Percentiles rank a stretch among this genome's conserved stretches.
phyloP scores from a whole-genome alignment of 2,113 vertebrate genomes.

The Nibea coibor region DNA sequence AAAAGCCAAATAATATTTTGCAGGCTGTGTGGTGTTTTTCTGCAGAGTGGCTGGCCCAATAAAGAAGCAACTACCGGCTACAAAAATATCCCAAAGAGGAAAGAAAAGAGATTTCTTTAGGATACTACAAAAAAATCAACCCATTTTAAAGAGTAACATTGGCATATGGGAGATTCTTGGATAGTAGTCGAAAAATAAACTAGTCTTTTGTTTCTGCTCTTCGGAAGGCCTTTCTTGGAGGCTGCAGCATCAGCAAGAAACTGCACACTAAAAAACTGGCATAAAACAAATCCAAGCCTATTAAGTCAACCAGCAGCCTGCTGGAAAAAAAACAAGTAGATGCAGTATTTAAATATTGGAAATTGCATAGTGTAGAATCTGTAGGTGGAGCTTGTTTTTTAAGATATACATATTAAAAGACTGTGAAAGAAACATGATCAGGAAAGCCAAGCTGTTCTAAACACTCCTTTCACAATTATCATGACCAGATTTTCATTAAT shows the following conservation, averaged over 20 bases:
- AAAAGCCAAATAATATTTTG: constrained; percentile 27
- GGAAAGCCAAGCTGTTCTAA: neutral
- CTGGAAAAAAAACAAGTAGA: constrained; percentile 19
- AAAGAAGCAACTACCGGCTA: neutral
- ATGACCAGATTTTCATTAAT: constrained; percentile 22
- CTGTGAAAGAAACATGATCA: constrained; percentile 29
- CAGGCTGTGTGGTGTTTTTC: constrained; percentile 8
- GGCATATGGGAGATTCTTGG: constrained; percentile 44
- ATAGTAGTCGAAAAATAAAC: constrained; percentile 42
- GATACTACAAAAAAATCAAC: constrained; percentile 29
- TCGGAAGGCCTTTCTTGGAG: constrained; percentile 39
- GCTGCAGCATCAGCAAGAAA: constrained; percentile 67
- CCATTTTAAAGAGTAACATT: constrained; percentile 42
- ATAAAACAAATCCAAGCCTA: constrained; percentile 62
- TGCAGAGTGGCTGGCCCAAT: neutral
- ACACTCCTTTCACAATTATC: constrained; percentile 39
- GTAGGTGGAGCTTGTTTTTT: constrained; percentile 39
- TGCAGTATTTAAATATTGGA: constrained; percentile 40
- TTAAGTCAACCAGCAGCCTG: constrained; percentile 44
- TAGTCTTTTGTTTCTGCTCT: constrained; percentile 55
- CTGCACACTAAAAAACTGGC: constrained; percentile 49
- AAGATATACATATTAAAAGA: constrained; percentile 22
- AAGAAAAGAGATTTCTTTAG: constrained; percentile 15
- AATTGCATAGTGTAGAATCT: constrained; percentile 34
- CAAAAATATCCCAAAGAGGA: neutral